phyloP scores from a whole-genome alignment of 2,888 invertebrate species.

The Athrips mouffetella region DNA sequence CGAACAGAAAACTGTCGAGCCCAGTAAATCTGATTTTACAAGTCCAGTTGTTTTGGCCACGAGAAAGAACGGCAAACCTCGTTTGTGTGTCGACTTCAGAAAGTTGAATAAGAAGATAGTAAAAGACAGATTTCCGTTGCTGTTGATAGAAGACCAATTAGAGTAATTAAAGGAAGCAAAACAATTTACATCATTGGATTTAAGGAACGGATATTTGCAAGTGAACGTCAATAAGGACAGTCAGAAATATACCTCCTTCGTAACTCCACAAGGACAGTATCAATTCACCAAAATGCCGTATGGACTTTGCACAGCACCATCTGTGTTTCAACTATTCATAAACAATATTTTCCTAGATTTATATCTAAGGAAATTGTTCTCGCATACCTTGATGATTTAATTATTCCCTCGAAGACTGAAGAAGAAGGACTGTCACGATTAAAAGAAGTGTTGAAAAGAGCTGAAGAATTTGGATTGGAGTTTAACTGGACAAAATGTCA shows the following conservation, averaged over 20 bases:
- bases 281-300: conserved; percentile 41
- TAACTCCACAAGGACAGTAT: conserved; percentile 38
- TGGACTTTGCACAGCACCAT: conserved; percentile 45
- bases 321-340: conserved; percentile 15
- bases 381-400: conserved; percentile 27
- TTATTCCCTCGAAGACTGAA: conserved; percentile 22
- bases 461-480: conserved; percentile 30
- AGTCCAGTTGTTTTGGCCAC: conserved; percentile 23
- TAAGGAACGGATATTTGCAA: conserved; percentile 45
- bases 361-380: conserved; percentile 22
- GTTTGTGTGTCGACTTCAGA: conserved; percentile 44
- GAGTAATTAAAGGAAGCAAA: conserved; percentile 38
- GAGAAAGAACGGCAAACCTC: conserved; percentile 21
- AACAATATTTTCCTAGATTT: conserved; percentile 21
- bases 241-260: conserved; percentile 45
- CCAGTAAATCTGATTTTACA: conserved; percentile 27
- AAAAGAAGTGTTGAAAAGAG: conserved; percentile 23
- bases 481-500: conserved; percentile 43
- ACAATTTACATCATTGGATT: conserved; percentile 28
- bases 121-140: conserved; percentile 40
- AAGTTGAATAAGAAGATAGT: conserved; percentile 38
- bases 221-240: conserved; percentile 32
- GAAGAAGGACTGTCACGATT: conserved; percentile 24
- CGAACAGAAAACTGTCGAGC: conserved; percentile 3
- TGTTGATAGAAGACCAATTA: conserved; percentile 41